Base-by-base conservation (phyloP, 2,113 vertebrate genomes). In the Erpornis zantholeuca region DNA sequence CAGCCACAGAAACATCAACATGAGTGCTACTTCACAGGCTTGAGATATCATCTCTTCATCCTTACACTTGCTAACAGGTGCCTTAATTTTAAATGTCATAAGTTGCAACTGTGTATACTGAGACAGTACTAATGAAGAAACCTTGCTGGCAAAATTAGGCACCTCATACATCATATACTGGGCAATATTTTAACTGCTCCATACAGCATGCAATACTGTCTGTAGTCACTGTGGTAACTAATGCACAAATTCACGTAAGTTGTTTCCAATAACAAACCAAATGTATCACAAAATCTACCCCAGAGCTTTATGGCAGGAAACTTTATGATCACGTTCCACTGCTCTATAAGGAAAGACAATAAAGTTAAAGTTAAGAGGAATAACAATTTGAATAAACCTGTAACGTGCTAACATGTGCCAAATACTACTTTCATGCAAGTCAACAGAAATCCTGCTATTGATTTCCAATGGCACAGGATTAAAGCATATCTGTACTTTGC, bases 211-310 rank as follows among this genome's bases (percentile, higher is more conserved):
- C 60, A 93, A 29, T 20, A 12, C 49, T 83, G 81, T 45, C 82
- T 82, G 60, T 21, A 88, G 84, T 80, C 82, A 59, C 77, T 88
- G 78, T 40, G 50, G 91, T 92, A 97, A 97, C 90, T 65, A 93
- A 68, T 11, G 92, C 59, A 94, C 72, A 96, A 76, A 93, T 75
- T 64, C 83, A 86, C 24, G 0, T 36, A 91, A 79, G 72, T 80
- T 92, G 87, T 92, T 93, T 91, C 89, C 85, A 97, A 33, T 85
- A 97, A 94, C 80, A 94, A 97, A 90, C 64, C 68, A 94, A 90
- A 94, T 17, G 44, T 88, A 96, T 91, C 88, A 22, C 24, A 47
- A 42, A 71, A 89, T 87, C 90, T 90, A 86, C 78, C 72, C 90
- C 0, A 6, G 49, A 93, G 94, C 79, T 93, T 91, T 91, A 94